These are phyloP conservation scores for Spongilla lacustris DNA, from an alignment of 37 sponge, comb jelly and placozoan genomes.

Conservation along the genomic window DNA sequence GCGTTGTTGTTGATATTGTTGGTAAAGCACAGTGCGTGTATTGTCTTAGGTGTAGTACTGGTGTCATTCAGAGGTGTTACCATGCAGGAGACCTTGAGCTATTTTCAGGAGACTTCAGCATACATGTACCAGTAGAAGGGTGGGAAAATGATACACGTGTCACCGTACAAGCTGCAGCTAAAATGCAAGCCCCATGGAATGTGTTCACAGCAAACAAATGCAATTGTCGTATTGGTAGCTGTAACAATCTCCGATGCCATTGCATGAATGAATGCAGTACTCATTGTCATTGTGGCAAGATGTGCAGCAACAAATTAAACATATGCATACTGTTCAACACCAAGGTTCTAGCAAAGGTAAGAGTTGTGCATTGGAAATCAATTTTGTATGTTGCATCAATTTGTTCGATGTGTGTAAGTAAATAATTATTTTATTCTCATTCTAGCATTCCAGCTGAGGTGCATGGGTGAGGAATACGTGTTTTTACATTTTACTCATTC, in stretches of 20 bases:
- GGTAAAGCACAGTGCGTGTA: neutral
- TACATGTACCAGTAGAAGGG: conserved; percentile 13
- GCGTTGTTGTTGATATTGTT: neutral
- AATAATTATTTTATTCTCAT: neutral
- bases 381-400: neutral
- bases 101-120: neutral
- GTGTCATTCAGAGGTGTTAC: conserved; percentile 17
- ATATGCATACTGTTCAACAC: neutral
- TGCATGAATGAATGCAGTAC: neutral
- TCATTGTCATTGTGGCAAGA: neutral
- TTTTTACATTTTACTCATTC: no score
- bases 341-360: neutral
- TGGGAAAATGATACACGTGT: conserved; percentile 9
- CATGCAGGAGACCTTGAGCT: conserved; percentile 25
- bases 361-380: neutral
- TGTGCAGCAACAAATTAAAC: neutral
- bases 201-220: neutral
- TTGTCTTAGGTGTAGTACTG: neutral
- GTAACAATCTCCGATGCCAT: neutral
- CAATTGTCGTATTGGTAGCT: neutral
- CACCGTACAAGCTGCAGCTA: conserved; percentile 12
- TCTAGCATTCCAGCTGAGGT: no score
- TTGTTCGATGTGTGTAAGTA: neutral
- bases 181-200: conserved; percentile 6
- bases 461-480: no score